A percentile compares a stretch with the other conserved stretches of the same genome.
These are phyloP conservation scores for Aphodius sticticus DNA, from an alignment of 2,888 invertebrate species.

Conservation along the genomic window DNA sequence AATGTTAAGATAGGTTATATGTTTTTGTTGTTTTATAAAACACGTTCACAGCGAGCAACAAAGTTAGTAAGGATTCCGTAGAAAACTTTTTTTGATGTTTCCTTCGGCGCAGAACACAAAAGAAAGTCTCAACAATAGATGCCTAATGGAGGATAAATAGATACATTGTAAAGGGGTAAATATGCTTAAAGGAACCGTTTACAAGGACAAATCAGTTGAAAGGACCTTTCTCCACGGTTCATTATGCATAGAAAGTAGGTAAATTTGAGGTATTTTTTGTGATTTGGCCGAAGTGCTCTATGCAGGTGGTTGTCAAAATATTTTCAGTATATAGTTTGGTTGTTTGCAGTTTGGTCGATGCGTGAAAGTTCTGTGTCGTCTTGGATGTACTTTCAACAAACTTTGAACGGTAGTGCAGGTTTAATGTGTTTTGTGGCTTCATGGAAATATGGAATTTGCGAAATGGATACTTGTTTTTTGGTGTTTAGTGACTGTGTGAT, in stretches of 20 bases:
- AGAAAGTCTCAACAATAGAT: background rate
- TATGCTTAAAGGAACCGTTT: background rate
- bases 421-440: too few species aligned
- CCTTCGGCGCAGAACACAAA: background rate
- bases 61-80: background rate
- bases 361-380: background rate
- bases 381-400: background rate
- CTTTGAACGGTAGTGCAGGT: too few species aligned
- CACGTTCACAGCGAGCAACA: background rate
- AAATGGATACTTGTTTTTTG: too few species aligned
- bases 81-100: background rate
- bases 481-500: too few species aligned
- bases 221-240: background rate
- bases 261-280: background rate
- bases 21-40: background rate
- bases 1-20: background rate
- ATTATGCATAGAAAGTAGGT: background rate
- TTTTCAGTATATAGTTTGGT: conserved; percentile 31
- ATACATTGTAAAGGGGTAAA: background rate
- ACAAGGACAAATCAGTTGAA: background rate
- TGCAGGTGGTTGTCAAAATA: conserved; percentile 33
- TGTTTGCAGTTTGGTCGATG: conserved; percentile 28
- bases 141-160: background rate
- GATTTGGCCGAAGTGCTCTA: background rate
- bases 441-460: too few species aligned